Base-by-base conservation (phyloP, 2,797 vertebrate genomes). In the Eurystomus glaucurus region DNA sequence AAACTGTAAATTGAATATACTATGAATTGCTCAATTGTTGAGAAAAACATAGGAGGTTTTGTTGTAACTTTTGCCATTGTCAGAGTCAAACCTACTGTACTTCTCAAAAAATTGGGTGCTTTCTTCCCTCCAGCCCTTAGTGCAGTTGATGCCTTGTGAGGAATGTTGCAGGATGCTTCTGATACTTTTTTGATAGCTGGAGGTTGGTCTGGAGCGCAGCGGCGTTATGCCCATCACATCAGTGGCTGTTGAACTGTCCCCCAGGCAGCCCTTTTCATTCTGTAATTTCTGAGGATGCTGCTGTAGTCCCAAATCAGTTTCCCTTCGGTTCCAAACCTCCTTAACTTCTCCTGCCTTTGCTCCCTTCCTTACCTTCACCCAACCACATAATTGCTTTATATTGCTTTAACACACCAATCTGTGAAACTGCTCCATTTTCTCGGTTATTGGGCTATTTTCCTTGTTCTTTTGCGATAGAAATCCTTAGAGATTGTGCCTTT, bases 351-450 rank as follows among this genome's bases (percentile, higher is more conserved):
- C 68, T 94, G 93, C 78, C 94, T 93, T 96, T 85, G 54, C 94
- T 97, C 87, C 79, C 75, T 93, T 95, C 95, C 80, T 11, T 91
- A 93, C 97, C 97, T 96, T 97, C 96, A 97, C 85, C 93, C 97
- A 97, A 97, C 96, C 93, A 97, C 88, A 90, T 94, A 96, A 93
- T 96, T 97, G 95, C 95, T 96, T 97, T 91, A 88, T 97, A 97
- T 96, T 77, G 7, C 97, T 97, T 96, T 96, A 79, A 97, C 96
- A 96, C 95, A 12, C 86, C 78, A 88, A 71, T 91, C 93, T 95
- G 75, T 58, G 92, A 95, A 97, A 95, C 96, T 93, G 76, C 91
- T 95, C 83, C 71, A 33, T 96, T 95, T 97, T 96, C 89, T 85
- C n/a, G 6, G 92, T 88, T 87, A 91, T 93, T 86, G 68, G 74